Base-by-base conservation (phyloP, 2,888 invertebrate species). In the Xestia ashworthii region DNA sequence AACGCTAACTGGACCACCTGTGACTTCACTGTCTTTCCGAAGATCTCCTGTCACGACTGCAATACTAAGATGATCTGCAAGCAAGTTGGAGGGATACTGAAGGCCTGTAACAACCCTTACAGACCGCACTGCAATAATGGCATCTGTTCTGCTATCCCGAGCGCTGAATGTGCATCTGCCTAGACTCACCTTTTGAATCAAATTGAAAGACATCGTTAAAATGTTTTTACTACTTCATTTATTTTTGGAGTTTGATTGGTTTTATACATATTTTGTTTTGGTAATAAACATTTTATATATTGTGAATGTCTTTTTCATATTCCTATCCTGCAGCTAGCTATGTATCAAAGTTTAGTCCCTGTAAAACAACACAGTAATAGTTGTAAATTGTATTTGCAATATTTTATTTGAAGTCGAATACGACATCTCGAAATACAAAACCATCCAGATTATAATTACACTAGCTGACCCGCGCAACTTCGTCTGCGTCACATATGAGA, bases 81-180 rank as follows among this genome's bases (percentile, higher is more conserved):
- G 68, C 91, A 90, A 4, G 55, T 92, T 11, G 94, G 93, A 9
- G 95, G 94, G 0, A 60, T 94, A 11, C 76, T 95, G 32, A 89
- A 87, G 41, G 12, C 78, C 3, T 95, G 95, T 83, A 65, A 76
- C 0, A 88, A 89, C 69, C 90, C 91, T 0, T 72, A 64, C 53
- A 91, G 76, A 74, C 94, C 95, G 9, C 87, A 93, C 77, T 95
- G 95, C 81, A 93, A 92, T 46, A 90, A 91, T 73, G 95, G 95
- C 4, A 79, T 92, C 6, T 95, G 95, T 81, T 92, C 94, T 0
- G 68, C 90, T 5, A 71, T 88, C 0, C 93, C 94, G 0, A 92
- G 90, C 66, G 80, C 86, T n/a, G 88, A 88, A 46, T 95, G 95
- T 75, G 78, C 44, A 2, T 32, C 32, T 32, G 32, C 32, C 32